Evolutionary conservation across 2,113 vertebrate species (phyloP).

Genomic region (Diphyllodes magnificus): DNA sequence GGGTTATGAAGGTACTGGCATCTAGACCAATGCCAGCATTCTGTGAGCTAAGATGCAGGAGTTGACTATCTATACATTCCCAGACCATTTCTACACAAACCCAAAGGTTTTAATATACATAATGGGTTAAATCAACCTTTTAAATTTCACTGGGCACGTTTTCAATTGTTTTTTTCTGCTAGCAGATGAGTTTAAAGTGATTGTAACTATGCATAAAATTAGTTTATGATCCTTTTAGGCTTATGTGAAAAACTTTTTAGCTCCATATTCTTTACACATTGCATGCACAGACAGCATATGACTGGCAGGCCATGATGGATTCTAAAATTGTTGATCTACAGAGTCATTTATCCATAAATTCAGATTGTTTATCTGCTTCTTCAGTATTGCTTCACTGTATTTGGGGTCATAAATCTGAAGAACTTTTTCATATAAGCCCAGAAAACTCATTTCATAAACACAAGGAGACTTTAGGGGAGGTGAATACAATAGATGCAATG

Average conservation of each 20-base stretch:
- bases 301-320: background rate
- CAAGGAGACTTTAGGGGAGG: background rate
- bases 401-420: background rate
- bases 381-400: background rate
- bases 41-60: background rate
- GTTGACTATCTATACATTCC: background rate
- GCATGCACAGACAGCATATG: background rate
- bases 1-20: background rate
- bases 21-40: background rate
- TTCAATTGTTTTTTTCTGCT: background rate
- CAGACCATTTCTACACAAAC: background rate
- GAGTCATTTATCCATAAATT: background rate
- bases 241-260: background rate
- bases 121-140: background rate
- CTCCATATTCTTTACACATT: background rate
- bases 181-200: background rate
- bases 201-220: background rate
- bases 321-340: background rate
- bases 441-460: background rate
- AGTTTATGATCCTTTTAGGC: background rate
- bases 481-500: background rate
- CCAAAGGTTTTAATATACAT: background rate
- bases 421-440: background rate
- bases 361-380: background rate
- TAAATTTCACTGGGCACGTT: background rate